phyloP scores from a whole-genome alignment of 30 jellyfish, hydroid and myxozoan genomes.

The Aurelia sp. region DNA sequence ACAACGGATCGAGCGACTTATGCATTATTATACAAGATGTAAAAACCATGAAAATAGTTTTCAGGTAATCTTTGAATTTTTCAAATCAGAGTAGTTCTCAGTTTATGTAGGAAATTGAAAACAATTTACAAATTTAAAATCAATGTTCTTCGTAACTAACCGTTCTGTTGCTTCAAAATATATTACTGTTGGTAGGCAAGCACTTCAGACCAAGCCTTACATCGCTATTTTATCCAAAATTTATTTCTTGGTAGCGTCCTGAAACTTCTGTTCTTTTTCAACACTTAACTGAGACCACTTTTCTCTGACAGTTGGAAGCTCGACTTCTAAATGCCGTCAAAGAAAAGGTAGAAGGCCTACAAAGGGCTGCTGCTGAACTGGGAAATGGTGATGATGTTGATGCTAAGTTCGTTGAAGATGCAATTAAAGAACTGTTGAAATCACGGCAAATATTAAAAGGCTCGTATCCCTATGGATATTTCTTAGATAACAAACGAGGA shows the following conservation, averaged over 20 bases:
- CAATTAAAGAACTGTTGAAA: constrained; percentile 67
- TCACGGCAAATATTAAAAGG: constrained; percentile 73
- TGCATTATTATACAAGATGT: constrained; percentile 77
- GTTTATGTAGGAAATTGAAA: background rate
- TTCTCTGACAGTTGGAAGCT: constrained; percentile 39
- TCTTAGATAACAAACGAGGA: constrained; percentile 56
- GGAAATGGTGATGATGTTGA: constrained; percentile 48
- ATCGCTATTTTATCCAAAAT: no score
- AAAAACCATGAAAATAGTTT: constrained; percentile 74
- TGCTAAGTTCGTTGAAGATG: constrained; percentile 52
- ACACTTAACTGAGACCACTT: background rate
- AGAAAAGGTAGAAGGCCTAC: constrained; percentile 61
- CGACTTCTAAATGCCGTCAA: constrained; percentile 64
- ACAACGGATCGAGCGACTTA: constrained; percentile 44
- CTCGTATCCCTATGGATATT: constrained; percentile 80
- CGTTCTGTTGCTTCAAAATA: no score
- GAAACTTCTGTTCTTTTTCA: background rate
- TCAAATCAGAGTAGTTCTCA: background rate
- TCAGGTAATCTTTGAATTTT: constrained; percentile 40
- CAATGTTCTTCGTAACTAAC: no score
- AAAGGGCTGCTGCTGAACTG: constrained; percentile 52
- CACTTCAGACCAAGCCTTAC: no score
- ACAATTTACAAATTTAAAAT: no score
- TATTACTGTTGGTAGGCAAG: no score
- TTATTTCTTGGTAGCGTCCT: background rate